Conservation (phyloP, 2,113 vertebrate species). For the Ranitomeya imitator region DNA sequence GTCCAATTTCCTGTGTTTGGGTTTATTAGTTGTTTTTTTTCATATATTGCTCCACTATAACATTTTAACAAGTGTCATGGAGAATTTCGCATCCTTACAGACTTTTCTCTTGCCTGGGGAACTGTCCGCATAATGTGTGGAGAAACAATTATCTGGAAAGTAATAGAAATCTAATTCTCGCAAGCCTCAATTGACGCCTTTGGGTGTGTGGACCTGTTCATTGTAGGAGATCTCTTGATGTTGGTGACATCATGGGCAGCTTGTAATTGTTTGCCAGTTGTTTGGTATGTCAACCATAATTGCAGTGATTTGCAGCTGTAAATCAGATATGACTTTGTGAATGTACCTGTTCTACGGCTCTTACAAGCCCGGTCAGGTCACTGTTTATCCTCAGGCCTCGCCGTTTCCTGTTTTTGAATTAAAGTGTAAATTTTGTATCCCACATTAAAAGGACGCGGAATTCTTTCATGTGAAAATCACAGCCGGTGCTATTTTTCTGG, state of each 20-base stretch:
- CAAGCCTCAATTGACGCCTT: constrained; percentile 23
- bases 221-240: neutral
- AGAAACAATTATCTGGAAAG: constrained; percentile 39
- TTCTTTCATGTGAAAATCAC: neutral
- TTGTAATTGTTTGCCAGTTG: constrained; percentile 21
- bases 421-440: neutral
- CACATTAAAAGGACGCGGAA: neutral
- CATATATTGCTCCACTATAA: neutral
- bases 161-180: constrained; percentile 8
- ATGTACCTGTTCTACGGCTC: constrained; percentile 18
- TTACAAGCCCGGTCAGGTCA: neutral
- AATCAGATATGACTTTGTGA: neutral
- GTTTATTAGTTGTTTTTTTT: neutral
- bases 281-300: constrained; percentile 30
- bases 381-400: neutral
- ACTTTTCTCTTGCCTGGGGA: constrained; percentile 24
- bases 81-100: constrained; percentile 30
- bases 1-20: neutral
- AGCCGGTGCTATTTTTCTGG: neutral
- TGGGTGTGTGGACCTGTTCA: constrained; percentile 20
- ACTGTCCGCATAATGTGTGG: neutral
- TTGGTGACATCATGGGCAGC: constrained; percentile 17
- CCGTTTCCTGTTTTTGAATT: constrained; percentile 2
- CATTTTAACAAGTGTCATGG: constrained; percentile 1
- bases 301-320: constrained; percentile 13